phyloP scores from a whole-genome alignment of 1,140 invertebrate genomes.

The Episyrphus balteatus region DNA sequence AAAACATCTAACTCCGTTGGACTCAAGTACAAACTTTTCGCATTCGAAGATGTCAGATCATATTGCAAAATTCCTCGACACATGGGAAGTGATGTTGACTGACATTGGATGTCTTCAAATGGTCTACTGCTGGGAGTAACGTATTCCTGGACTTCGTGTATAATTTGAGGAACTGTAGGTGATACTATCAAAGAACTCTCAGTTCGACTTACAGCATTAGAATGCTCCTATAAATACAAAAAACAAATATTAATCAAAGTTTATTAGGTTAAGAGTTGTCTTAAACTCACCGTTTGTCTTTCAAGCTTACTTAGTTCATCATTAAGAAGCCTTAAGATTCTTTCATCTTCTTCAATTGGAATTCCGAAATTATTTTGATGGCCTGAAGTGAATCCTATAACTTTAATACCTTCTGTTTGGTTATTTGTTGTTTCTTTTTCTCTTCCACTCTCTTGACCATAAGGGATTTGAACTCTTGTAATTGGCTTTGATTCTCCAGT shows the following conservation, averaged over 20 bases:
- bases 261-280: too few species aligned
- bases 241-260: background rate
- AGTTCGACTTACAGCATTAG: too few species aligned
- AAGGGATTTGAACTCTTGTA: too few species aligned
- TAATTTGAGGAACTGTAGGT: too few species aligned
- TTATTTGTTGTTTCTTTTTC: too few species aligned
- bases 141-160: too few species aligned
- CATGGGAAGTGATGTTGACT: slow-evolving; percentile 30
- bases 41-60: slow-evolving; percentile 43
- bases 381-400: slow-evolving; percentile 44
- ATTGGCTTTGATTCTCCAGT: too few species aligned
- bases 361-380: slow-evolving; percentile 49
- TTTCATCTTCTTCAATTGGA: slow-evolving; percentile 45
- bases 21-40: slow-evolving; percentile 9
- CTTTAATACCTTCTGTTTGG: slow-evolving; percentile 10
- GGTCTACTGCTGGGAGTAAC: too few species aligned
- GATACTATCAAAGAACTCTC: too few species aligned
- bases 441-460: too few species aligned
- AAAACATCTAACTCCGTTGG: slow-evolving; percentile 20
- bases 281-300: background rate
- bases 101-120: slow-evolving; percentile 15
- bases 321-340: slow-evolving; percentile 28
- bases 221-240: background rate
- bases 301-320: slow-evolving; percentile 8
- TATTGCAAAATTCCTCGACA: slow-evolving; percentile 52